phyloP scores from a whole-genome alignment of 2,797 vertebrate genomes.

The Melanitta fusca region DNA sequence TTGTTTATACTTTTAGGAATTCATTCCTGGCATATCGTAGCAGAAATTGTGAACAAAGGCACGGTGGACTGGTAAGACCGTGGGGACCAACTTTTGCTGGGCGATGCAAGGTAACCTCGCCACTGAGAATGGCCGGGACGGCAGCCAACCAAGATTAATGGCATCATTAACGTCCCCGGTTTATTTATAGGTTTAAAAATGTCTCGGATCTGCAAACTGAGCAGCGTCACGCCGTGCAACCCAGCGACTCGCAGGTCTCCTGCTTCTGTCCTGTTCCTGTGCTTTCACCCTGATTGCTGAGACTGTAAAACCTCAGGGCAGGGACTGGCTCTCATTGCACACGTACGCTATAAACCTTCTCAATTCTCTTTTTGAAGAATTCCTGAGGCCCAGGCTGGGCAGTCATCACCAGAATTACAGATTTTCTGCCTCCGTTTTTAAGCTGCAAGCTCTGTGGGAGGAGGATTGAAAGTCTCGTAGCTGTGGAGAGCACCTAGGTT shows the following conservation, averaged over 20 bases:
- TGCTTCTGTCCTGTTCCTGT: background rate
- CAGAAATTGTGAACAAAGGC: background rate
- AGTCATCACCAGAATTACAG: background rate
- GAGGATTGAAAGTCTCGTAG: background rate
- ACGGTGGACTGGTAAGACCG: background rate
- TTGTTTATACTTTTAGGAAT: background rate
- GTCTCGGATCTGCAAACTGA: background rate
- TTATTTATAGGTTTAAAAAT: slow-evolving; percentile 64
- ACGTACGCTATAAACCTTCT: background rate
- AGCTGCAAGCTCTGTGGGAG: background rate
- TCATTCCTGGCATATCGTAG: background rate
- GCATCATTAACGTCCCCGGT: slow-evolving; percentile 45
- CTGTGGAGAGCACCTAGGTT: background rate
- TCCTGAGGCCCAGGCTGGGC: background rate
- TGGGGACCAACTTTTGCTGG: background rate
- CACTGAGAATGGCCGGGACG: slow-evolving; percentile 44
- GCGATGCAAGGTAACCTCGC: slow-evolving; percentile 43
- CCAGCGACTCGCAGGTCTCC: background rate
- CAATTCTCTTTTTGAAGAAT: background rate
- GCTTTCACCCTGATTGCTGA: background rate
- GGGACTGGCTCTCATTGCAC: background rate
- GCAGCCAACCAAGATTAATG: slow-evolving; percentile 47
- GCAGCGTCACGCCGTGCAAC: background rate
- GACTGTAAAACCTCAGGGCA: background rate
- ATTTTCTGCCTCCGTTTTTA: background rate